phyloP scores from a whole-genome alignment of 2,797 vertebrate genomes.

The Rhynchonycteris naso region DNA sequence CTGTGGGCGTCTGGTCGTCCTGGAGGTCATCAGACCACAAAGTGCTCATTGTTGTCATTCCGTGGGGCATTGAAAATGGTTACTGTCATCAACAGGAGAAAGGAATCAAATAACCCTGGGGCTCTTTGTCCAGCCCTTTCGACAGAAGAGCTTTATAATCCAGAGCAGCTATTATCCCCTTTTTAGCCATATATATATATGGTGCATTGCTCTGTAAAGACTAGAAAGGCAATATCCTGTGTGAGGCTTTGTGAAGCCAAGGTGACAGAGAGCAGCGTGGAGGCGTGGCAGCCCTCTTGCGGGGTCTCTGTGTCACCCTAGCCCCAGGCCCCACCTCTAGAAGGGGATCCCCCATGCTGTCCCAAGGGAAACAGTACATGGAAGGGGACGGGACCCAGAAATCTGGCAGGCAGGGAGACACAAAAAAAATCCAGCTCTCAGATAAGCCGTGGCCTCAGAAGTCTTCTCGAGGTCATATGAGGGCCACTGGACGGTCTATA shows the following conservation, averaged over 20 bases:
- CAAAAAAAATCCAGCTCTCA: neutral
- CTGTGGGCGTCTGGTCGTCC: neutral
- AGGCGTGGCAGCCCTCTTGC: neutral
- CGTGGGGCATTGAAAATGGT: accelerated
- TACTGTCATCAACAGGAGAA: neutral
- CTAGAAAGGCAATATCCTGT: accelerated
- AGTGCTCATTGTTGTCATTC: neutral
- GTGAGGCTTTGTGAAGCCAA: neutral
- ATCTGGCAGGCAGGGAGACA: no score
- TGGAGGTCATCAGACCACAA: neutral
- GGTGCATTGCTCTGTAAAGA: neutral
- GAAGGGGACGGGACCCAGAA: neutral
- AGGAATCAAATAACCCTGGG: neutral
- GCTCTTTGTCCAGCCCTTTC: neutral
- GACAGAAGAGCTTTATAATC: neutral
- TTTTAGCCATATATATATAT: neutral
- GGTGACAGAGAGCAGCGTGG: accelerated
- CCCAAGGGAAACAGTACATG: neutral
- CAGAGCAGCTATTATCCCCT: neutral
- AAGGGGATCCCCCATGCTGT: neutral
- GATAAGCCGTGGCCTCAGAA: accelerated
- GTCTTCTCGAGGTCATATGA: accelerated
- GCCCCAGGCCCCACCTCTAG: accelerated
- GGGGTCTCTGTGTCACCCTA: no score
- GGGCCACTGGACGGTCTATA: accelerated